These are phyloP conservation scores for Conchocele bisecta DNA, from an alignment of 2,888 invertebrate genomes.

Conservation along the genomic window DNA sequence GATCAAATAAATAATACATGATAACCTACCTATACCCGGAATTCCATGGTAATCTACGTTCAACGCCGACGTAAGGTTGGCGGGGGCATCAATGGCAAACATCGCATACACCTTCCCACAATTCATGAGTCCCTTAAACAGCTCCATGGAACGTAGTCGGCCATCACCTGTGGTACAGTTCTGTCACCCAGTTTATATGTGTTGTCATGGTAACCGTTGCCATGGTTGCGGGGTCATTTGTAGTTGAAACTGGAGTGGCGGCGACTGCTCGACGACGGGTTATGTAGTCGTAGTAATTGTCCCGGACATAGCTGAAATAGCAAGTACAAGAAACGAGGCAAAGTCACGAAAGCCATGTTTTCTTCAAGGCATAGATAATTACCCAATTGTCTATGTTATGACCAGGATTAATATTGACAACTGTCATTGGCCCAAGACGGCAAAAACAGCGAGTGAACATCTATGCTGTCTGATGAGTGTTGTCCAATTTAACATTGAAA, in stretches of 20 bases:
- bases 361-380: no score
- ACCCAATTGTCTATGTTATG: no score
- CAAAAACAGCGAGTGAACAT: no score
- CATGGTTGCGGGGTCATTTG: neutral
- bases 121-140: conserved; percentile 48
- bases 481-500: no score
- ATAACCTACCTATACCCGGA: conserved; percentile 51
- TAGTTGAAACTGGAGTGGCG: neutral
- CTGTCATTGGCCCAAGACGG: no score
- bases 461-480: no score
- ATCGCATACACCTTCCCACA: conserved; percentile 49
- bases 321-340: no score
- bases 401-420: no score
- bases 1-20: no score
- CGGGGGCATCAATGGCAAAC: conserved; percentile 41
- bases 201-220: conserved; percentile 13
- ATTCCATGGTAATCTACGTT: conserved; percentile 36
- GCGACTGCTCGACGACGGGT: conserved; percentile 2
- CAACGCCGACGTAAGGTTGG: conserved; percentile 15
- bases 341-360: no score
- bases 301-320: conserved; percentile 42
- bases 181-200: conserved; percentile 50
- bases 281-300: conserved; percentile 44
- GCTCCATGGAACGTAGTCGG: conserved; percentile 53
- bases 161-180: conserved; percentile 42